Evolutionary conservation across 2,888 invertebrate genomes (phyloP), one percentile per base, ranked within the genome.

Genomic region (Smittia sp.): DNA sequence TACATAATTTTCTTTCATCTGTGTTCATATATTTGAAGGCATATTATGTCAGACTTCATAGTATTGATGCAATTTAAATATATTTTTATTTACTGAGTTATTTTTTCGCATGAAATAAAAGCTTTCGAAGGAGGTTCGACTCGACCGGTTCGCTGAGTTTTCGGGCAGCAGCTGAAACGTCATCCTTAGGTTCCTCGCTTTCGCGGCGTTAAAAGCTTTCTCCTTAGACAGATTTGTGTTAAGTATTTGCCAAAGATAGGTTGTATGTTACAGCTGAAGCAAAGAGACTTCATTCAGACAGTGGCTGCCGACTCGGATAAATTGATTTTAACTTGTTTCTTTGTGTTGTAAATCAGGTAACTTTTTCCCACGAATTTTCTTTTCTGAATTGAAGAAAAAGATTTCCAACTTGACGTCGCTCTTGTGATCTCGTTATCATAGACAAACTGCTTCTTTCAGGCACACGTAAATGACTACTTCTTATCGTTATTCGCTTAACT

Each of bases 31-130:
- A 76, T 77, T 77, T 77, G 76, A 78, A 78, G 77, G 76, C 76
- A 77, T 77, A 77, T 77, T 76, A 75, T 76, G 75, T 76, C 77
- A 76, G 77, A 76, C 77, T 77, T 77, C 76, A 76, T 76, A 77
- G 76, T 78, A 75, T 77, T 67, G 39, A 65, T 72, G 52, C 58
- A 52, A 38, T 70, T 52, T 54, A 70, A 70, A 54, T 70, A 32
- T 52, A 62, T 62, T 39, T 72, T 52, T 72, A 27, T 58, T 72
- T 72, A 39, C 52, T 69, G 69, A 52, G 69, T 69, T 20, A 69
- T 20, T 15, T 52, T 27, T 52, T 32, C 27, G n/a, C 25, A 25
- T 27, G 63, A 63, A 24, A 25, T 63, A 13, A 63, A 63, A 63
- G 63, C 25, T 63, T 63, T 58, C 6, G n/a, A 58, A 58, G n/a